Evolutionary conservation across 2,113 vertebrate genomes (phyloP).

Genomic region (Oxygymnocypris stewartii): DNA sequence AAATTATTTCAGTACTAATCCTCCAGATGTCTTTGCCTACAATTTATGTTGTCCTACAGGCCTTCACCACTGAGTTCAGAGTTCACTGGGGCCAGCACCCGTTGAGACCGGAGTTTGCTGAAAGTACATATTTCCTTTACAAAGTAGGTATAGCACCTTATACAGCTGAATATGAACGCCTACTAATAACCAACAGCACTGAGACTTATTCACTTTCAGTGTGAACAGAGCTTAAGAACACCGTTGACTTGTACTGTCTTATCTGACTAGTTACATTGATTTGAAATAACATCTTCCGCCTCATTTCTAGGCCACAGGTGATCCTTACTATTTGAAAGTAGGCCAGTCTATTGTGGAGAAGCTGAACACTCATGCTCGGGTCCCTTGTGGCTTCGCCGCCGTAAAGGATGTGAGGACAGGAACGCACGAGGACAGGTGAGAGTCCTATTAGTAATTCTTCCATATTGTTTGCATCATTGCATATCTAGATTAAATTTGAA

Average conservation of each 20-base stretch:
- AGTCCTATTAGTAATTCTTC: not conserved
- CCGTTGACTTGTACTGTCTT: not conserved
- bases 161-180: not conserved
- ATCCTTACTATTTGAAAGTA: constrained; percentile 96
- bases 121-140: constrained; percentile 98
- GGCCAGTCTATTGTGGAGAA: constrained; percentile 97
- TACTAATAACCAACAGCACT: not conserved
- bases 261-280: not conserved
- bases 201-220: not conserved
- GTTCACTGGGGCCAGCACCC: constrained; percentile 99
- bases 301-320: constrained; percentile 86
- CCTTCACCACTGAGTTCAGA: constrained; percentile 97
- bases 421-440: constrained; percentile 96
- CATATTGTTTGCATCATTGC: not conserved
- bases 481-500: not conserved
- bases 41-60: constrained; percentile 73
- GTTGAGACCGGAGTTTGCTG: constrained; percentile 96
- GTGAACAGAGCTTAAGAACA: not conserved
- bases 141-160: constrained; percentile 73
- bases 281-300: not conserved
- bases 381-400: constrained; percentile 96
- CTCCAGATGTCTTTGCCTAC: not conserved
- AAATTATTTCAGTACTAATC: not conserved
- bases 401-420: constrained; percentile 98
- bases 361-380: constrained; percentile 95